phyloP scores from a whole-genome alignment of 2,113 vertebrate genomes.

The Psephotus haematonotus region DNA sequence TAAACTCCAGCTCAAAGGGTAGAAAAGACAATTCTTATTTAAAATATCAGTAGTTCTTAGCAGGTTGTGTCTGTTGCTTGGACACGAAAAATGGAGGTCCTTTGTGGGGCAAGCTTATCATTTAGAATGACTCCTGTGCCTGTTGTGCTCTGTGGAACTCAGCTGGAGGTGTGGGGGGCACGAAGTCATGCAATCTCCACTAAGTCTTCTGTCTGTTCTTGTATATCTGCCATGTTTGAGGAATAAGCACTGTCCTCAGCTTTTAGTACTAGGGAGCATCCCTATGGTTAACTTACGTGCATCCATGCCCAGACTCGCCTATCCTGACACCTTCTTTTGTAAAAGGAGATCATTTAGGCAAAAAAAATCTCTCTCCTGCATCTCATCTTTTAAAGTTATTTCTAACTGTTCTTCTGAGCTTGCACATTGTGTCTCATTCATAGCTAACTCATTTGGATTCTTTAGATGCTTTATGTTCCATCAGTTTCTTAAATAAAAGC shows the following conservation, averaged over 20 bases:
- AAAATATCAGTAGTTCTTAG: background rate
- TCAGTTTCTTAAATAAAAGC: background rate
- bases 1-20: background rate
- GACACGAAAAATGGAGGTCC: background rate
- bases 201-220: background rate
- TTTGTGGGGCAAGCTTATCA: background rate
- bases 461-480: background rate
- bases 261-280: background rate
- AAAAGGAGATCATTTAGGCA: background rate
- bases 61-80: background rate
- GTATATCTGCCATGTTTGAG: background rate
- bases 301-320: background rate
- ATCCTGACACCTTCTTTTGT: background rate
- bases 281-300: background rate
- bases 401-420: background rate
- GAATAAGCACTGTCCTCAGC: background rate
- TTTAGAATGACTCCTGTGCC: background rate
- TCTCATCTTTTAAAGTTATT: background rate
- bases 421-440: background rate
- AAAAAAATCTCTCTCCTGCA: background rate
- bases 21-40: background rate
- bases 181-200: fast-evolving
- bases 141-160: background rate
- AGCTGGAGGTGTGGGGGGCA: fast-evolving
- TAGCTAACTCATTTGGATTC: background rate